Percentiles rank a stretch among this genome's conserved stretches.
Evolutionary conservation across 2,113 vertebrate species (phyloP).

Genomic region (Chunga burmeisteri): DNA sequence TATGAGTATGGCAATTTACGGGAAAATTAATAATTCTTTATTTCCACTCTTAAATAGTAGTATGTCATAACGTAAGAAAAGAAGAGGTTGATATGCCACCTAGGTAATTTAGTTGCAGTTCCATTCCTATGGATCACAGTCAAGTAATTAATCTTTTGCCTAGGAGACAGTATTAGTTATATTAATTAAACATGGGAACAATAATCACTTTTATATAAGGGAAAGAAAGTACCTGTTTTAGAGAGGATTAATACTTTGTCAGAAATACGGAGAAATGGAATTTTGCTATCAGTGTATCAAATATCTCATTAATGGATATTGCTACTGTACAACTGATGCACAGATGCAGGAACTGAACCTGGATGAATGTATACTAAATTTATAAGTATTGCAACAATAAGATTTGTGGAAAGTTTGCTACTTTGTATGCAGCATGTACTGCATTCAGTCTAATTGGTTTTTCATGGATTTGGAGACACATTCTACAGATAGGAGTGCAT

Average conservation of each 20-base stretch:
- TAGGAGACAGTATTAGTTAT: constrained; percentile 41
- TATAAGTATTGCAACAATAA: not conserved
- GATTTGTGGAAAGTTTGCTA: not conserved
- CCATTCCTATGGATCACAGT: constrained; percentile 37
- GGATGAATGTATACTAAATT: not conserved
- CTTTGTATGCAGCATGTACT: not conserved
- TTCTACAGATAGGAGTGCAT: not conserved
- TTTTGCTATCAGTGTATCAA: not conserved
- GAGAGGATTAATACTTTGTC: constrained; percentile 24
- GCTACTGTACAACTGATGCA: not conserved
- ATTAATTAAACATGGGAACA: constrained; percentile 58
- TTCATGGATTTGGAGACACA: not conserved
- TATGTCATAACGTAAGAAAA: constrained; percentile 3
- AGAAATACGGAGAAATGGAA: constrained; percentile 21
- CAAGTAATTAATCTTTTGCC: constrained; percentile 72
- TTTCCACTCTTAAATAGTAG: constrained; percentile 26
- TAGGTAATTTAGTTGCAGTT: constrained; percentile 51
- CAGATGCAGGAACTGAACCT: not conserved
- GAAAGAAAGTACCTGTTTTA: constrained; percentile 18
- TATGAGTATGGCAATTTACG: not conserved
- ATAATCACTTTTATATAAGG: constrained; percentile 17
- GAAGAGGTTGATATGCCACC: not conserved
- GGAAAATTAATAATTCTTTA: constrained; percentile 17
- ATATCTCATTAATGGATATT: constrained; percentile 33
- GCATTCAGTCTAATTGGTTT: not conserved